Evolutionary conservation across 2,888 invertebrate species (phyloP), one percentile per base, ranked within the genome.

Genomic region (Petrolisthes manimaculis): DNA sequence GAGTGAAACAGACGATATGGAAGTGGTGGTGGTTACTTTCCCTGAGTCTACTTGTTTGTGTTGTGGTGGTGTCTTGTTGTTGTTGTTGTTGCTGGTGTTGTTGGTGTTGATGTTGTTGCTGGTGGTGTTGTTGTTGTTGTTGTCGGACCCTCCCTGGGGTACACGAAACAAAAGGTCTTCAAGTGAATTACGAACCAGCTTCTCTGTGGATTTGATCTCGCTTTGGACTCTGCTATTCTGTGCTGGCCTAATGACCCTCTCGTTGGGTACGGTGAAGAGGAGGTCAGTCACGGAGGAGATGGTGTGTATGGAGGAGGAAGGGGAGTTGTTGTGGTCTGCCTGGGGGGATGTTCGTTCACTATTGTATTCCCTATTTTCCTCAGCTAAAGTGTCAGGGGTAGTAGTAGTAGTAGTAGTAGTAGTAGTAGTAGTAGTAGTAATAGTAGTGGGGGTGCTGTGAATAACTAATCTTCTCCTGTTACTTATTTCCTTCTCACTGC

Each of bases 241-340:
- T 4, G 83, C 86, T 5, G 89, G 89, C 53, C 80, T 89, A 24
- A 89, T 89, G n/a, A 89, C 89, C 37, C 86, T 78, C 74, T 86
- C 86, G 79, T 89, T 89, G 53, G 89, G 89, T 9, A 89, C 89
- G 12, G 86, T 86, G 83, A 89, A 89, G n/a, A 89, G 83, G 55
- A 89, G 83, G 67, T 89, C 89, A 9, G 89, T 86, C 69, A 89
- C 89, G 14, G 89, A 89, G 79, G 86, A 89, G 21, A 89, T 86
- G 12, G 89, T 83, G 37, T 88, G 84, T 24, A 84, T 88, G 51
- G n/a, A n/a, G n/a, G n/a, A n/a, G n/a, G n/a, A n/a, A n/a, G n/a
- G n/a, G n/a, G n/a, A n/a, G n/a, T n/a, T n/a, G n/a, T n/a, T n/a
- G n/a, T n/a, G n/a, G n/a, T n/a, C n/a, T n/a, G n/a, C n/a, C n/a